A percentile compares a stretch with the other conserved stretches of the same genome.
Conservation (phyloP, 2,797 vertebrate species). For the Myotis myotis region DNA sequence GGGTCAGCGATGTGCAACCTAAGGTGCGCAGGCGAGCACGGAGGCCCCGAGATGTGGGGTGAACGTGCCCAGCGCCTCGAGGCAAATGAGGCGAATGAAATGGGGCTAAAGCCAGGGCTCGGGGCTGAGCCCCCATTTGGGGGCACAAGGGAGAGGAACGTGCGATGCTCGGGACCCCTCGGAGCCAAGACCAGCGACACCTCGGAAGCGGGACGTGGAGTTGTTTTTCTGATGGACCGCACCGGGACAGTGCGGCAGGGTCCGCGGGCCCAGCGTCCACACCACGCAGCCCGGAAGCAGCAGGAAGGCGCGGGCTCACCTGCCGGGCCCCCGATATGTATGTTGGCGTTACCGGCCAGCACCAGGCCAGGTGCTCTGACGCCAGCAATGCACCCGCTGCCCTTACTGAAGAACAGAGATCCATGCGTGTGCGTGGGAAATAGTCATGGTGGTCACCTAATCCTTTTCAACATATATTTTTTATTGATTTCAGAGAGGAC, state of each 20-base stretch:
- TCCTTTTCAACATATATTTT: too few species aligned
- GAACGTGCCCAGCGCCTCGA: neutral
- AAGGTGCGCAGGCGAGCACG: neutral
- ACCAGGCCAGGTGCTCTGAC: neutral
- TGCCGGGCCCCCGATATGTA: rapidly evolving
- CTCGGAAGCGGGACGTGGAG: rapidly evolving
- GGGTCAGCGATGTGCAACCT: rapidly evolving
- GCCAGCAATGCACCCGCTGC: neutral
- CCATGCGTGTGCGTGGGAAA: rapidly evolving
- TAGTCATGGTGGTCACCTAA: rapidly evolving
- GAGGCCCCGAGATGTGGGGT: rapidly evolving
- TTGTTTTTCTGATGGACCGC: rapidly evolving
- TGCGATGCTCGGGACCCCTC: neutral
- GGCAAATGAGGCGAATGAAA: neutral
- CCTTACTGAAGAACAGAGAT: neutral
- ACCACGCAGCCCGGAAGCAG: neutral
- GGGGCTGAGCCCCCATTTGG: rapidly evolving
- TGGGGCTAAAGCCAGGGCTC: rapidly evolving
- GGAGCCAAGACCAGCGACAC: neutral
- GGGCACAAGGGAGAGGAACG: too few species aligned
- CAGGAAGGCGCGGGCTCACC: neutral
- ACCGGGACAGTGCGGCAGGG: rapidly evolving
- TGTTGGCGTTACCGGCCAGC: neutral
- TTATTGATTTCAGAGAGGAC: too few species aligned
- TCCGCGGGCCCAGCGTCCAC: rapidly evolving